A percentile compares a stretch with the other conserved stretches of the same genome.
phyloP scores from a whole-genome alignment of 2,113 vertebrate species.

The Caracal caracal region DNA sequence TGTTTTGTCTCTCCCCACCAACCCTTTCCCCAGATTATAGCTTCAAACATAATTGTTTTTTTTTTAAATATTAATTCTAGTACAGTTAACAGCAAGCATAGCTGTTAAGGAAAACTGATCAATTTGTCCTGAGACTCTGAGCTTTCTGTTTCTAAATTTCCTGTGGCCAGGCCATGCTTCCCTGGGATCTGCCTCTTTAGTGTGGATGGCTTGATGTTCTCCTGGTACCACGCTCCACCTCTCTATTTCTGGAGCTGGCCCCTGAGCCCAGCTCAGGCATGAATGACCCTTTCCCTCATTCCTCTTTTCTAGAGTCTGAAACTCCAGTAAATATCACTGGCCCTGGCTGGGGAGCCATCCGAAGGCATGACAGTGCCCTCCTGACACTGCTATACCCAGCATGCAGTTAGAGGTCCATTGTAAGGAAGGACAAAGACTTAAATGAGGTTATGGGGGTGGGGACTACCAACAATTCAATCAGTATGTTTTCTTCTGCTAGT shows the following conservation, averaged over 20 bases:
- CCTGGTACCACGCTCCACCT: not conserved
- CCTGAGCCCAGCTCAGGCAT: not conserved
- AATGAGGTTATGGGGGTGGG: not conserved
- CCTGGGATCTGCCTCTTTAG: not conserved
- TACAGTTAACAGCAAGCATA: not conserved
- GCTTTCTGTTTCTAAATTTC: not conserved
- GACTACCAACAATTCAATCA: not conserved
- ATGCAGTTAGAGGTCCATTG: not conserved
- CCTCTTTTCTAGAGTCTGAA: not conserved
- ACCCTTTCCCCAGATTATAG: not conserved
- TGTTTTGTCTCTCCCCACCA: not conserved
- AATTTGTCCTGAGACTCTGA: not conserved
- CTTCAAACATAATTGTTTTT: not conserved
- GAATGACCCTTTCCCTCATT: not conserved
- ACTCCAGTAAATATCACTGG: not conserved
- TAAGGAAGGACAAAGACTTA: slow-evolving; percentile 4
- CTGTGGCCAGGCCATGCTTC: not conserved
- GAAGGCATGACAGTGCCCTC: not conserved
- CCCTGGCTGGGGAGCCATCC: not conserved
- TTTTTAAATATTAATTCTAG: not conserved
- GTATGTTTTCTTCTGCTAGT: not conserved
- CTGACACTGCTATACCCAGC: not conserved
- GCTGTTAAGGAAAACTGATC: not conserved
- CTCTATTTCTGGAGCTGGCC: not conserved
- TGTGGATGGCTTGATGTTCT: not conserved